Base-by-base conservation (phyloP, 2,797 vertebrate genomes). In the Amniataba percoides region DNA sequence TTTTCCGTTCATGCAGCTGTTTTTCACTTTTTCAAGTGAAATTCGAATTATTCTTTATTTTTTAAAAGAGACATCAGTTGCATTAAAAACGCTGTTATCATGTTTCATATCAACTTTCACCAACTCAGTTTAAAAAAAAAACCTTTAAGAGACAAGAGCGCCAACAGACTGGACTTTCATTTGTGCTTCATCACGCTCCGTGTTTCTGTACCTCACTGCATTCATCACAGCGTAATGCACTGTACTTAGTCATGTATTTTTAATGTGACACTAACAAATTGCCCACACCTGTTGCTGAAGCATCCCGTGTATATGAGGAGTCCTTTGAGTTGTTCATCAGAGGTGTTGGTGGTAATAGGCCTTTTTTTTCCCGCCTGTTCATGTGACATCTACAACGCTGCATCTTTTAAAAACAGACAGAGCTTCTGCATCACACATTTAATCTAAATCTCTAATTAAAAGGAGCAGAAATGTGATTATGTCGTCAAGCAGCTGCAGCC, bases 391-490 rank as follows among this genome's bases (percentile, higher is more conserved):
- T 53, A 6, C 39, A 70, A 0, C 4, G 6, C 31, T 39, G 53
- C 27, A 3, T 67, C 60, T 56, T 48, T 55, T 19, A 51, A 57
- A 57, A 74, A 70, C 27, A 69, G 40, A 21, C 52, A 42, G 56
- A 51, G 73, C 58, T 31, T 61, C 66, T 69, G 78, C 73, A 63
- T 80, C 71, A 49, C 73, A 36, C 74, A 66, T 82, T 86, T 79
- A 66, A 86, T 87, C 72, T 63, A 65, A 59, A 82, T 65, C 71
- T 79, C 52, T 77, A 86, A 86, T 86, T 78, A 81, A 84, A 75
- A 84, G 60, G 46, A 69, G 67, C 5, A 23, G 48, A 36, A 81
- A 80, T 78, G 72, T 57, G 82, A 83, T 85, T 75, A 75, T 78
- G 63, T 67, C 62, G 62, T 58, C 31, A 21, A 55, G 78, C 71